Evolutionary conservation across 2,113 vertebrate genomes (phyloP), one percentile per base, ranked within the genome.

Genomic region (Stegastes partitus): DNA sequence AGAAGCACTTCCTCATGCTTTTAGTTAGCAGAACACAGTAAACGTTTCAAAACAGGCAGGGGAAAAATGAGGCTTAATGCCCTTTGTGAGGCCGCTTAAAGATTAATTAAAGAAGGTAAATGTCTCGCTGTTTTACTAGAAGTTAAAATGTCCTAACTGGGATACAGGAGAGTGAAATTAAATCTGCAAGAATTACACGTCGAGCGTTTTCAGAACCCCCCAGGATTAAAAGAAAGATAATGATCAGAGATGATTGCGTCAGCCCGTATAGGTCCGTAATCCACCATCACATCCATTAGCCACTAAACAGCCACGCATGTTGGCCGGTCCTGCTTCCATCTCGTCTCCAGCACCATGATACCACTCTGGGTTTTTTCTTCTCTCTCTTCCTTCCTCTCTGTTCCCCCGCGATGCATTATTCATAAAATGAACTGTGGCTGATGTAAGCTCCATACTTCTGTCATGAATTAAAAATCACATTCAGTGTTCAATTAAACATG

Each of bases 381-480:
- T 12, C 12, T 12, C 12, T 12, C 39, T 15, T 25, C 11, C 34
- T 25, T n/a, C n/a, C 14, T 4, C 8, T 39, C 39, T 42, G 11
- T 15, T 42, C 11, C 15, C 9, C 12, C 1, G 31, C 54, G 8
- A 63, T 78, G 59, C 18, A 63, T 71, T 28, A 64, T 70, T 70
- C 39, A 70, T 49, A 12, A 31, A 49, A 39, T 47, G 11, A 54
- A 45, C 19, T 53, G 34, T 15, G 26, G 37, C 57, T 45, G 56
- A 49, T 69, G 47, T 62, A 47, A 56, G 9, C 55, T 53, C 37
- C 47, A n/a, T 42, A 61, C 45, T 25, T 55, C 25, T 18, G 25
- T 54, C 66, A 69, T 61, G 23, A 61, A 61, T 76, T 76, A 59
- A 42, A 51, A 59, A 42, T 5, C 54, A 8, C 2, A 21, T 21